A percentile compares a stretch with the other conserved stretches of the same genome.
phyloP scores from a whole-genome alignment of 2,113 vertebrate genomes.

The Alosa alosa region DNA sequence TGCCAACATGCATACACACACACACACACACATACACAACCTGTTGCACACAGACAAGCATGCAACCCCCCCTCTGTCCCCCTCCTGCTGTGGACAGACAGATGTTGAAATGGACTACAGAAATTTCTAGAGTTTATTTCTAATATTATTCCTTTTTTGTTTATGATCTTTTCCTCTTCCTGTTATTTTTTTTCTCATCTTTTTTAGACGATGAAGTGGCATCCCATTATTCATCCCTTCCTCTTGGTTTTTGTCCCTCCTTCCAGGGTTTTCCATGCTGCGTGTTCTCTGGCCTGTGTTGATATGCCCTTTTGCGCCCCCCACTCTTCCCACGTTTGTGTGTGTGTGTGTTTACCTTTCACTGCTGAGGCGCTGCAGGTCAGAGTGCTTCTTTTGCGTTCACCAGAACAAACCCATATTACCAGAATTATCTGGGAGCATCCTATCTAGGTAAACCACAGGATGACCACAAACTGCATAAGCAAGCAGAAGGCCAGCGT shows the following conservation, averaged over 20 bases:
- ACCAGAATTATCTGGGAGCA: neutral
- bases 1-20: neutral
- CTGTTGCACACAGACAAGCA: neutral
- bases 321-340: neutral
- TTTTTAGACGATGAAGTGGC: slow-evolving; percentile 17
- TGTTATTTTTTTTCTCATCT: neutral
- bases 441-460: neutral
- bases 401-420: neutral
- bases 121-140: neutral
- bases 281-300: neutral
- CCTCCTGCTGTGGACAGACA: neutral
- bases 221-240: slow-evolving; percentile 13
- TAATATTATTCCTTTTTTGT: slow-evolving; percentile 4
- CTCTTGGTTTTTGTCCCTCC: neutral
- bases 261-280: neutral
- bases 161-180: neutral
- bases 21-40: neutral
- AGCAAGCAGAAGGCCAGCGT: neutral
- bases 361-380: neutral
- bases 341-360: neutral
- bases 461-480: neutral
- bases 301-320: neutral
- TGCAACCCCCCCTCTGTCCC: neutral
- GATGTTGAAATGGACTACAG: slow-evolving; percentile 32
- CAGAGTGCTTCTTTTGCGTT: neutral